Conservation (phyloP, 2,888 invertebrate species). For the Tachina grossa region DNA sequence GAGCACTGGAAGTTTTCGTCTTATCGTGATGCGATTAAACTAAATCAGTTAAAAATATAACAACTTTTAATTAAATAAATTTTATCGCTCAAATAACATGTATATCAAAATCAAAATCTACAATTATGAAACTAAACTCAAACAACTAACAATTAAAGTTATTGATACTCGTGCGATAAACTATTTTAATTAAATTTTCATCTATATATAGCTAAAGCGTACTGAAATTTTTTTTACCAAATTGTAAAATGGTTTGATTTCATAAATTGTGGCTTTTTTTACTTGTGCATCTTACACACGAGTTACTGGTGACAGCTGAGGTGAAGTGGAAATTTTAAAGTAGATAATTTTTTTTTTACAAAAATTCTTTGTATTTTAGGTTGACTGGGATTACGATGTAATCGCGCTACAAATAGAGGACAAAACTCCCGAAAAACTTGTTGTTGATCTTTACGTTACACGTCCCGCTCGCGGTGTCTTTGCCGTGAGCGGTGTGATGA, state of each 20-base stretch:
- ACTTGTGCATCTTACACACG: background rate
- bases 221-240: no score
- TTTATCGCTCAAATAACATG: no score
- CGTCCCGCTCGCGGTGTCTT: conserved; percentile 4
- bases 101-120: no score
- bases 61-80: no score
- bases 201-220: no score
- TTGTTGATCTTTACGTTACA: background rate
- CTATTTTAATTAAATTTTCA: no score
- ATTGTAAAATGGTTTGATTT: background rate
- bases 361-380: background rate
- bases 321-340: background rate
- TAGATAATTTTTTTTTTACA: background rate
- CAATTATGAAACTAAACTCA: no score
- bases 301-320: background rate
- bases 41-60: no score
- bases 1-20: no score
- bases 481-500: background rate
- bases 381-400: background rate
- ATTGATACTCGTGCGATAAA: no score
- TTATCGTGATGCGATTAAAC: no score
- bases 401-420: background rate
- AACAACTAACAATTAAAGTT: no score
- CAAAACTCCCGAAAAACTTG: background rate
- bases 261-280: background rate